Evolutionary conservation across 2,113 vertebrate genomes (phyloP).

Genomic region (Arizona elegans): DNA sequence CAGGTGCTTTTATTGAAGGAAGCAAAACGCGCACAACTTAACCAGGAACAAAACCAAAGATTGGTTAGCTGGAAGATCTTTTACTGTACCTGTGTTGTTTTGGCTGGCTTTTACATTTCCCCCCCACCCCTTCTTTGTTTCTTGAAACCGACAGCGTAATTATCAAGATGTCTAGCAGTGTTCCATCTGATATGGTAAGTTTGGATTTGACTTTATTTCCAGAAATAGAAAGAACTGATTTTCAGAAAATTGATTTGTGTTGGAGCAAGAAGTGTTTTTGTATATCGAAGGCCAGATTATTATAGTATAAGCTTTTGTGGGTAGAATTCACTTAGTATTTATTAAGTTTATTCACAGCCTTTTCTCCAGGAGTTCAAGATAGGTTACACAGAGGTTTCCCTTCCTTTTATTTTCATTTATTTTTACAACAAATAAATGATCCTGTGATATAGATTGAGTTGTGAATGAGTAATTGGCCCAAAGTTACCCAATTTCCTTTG

Average conservation of each 20-base stretch:
- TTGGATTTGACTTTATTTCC: conserved; percentile 24
- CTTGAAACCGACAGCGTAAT: conserved; percentile 47
- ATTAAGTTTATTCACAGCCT: background rate
- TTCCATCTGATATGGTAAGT: conserved; percentile 79
- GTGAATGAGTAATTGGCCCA: background rate
- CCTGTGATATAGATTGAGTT: background rate
- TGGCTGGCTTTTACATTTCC: background rate
- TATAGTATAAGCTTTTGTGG: background rate
- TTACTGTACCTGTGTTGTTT: background rate
- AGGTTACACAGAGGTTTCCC: background rate
- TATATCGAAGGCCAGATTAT: background rate
- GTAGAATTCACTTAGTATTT: background rate
- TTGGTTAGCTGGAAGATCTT: conserved; percentile 39
- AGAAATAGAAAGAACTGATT: conserved; percentile 27
- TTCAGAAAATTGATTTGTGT: background rate
- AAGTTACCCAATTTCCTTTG: background rate
- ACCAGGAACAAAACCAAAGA: background rate
- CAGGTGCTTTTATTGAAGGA: background rate
- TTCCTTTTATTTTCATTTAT: background rate
- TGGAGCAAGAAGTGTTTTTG: background rate
- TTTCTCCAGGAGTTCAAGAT: background rate
- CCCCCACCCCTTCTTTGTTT: background rate
- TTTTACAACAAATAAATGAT: background rate
- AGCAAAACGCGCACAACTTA: conserved; percentile 32
- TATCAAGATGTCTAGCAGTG: conserved; percentile 76